These are phyloP conservation scores for Sminthurinus aureus DNA, from an alignment of 2,888 invertebrate species.

Conservation along the genomic window DNA sequence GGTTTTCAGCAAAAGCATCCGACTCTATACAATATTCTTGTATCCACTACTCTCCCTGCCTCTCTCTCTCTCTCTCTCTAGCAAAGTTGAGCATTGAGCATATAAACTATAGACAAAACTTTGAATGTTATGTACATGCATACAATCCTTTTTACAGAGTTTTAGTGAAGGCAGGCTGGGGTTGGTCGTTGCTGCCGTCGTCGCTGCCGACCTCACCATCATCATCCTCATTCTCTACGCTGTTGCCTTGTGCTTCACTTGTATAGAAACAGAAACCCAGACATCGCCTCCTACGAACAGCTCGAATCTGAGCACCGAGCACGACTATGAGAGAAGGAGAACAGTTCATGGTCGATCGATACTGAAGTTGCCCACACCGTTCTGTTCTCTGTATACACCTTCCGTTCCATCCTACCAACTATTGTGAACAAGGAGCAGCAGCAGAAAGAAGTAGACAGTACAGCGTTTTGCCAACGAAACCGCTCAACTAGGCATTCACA, in stretches of 20 bases:
- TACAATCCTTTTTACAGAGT: slow-evolving; percentile 32
- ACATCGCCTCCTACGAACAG: slow-evolving; percentile 30
- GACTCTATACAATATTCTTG: background rate
- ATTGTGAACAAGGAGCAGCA: slow-evolving; percentile 30
- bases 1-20: background rate
- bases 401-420: slow-evolving; percentile 33
- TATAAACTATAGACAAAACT: no score
- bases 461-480: slow-evolving; percentile 33
- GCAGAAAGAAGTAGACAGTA: slow-evolving; percentile 16
- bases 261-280: slow-evolving; percentile 24
- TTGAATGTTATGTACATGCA: no score
- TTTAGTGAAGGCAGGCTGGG: slow-evolving; percentile 6
- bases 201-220: background rate
- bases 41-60: background rate
- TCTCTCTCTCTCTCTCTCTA: no score
- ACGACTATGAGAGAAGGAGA: background rate
- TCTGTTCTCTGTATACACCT: slow-evolving; percentile 19
- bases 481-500: slow-evolving; percentile 10
- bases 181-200: slow-evolving; percentile 9
- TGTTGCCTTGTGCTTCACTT: no score
- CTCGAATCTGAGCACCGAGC: background rate
- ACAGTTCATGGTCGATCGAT: slow-evolving; percentile 51
- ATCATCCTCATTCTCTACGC: no score
- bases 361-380: slow-evolving; percentile 52
- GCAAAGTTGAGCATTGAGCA: no score